Conservation (phyloP, 2,888 invertebrate genomes). For the Drosophila recens region DNA sequence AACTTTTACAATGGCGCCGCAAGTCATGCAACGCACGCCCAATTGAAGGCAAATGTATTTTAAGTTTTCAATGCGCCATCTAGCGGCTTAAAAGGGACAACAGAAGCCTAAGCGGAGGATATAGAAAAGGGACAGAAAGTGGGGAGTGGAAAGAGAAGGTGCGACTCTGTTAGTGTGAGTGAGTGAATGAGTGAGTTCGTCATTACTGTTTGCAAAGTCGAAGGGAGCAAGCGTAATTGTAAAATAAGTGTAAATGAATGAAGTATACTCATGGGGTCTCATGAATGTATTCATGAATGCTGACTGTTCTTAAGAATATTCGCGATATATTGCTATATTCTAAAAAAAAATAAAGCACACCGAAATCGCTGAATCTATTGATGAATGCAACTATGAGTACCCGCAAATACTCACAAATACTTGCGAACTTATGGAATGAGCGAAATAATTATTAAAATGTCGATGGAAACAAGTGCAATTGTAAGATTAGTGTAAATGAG, state of each 20-base stretch:
- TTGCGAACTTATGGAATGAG: too few species aligned
- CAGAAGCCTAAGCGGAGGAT: not conserved
- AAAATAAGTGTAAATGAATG: conserved; percentile 1
- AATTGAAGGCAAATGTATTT: conserved; percentile 45
- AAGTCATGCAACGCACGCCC: conserved; percentile 40
- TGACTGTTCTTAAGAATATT: not conserved
- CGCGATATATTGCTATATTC: not conserved
- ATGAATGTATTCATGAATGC: conserved; percentile 10
- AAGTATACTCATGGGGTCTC: not conserved
- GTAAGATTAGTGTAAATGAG: not conserved
- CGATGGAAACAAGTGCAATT: too few species aligned
- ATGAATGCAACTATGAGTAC: too few species aligned
- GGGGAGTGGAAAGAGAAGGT: not conserved
- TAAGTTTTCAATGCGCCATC: conserved; percentile 27
- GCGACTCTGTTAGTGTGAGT: not conserved
- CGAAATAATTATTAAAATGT: too few species aligned
- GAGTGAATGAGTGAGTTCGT: not conserved
- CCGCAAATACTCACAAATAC: too few species aligned
- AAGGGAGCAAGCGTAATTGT: not conserved
- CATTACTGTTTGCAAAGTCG: conserved; percentile 7
- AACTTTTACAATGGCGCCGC: conserved; percentile 45
- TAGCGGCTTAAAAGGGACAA: conserved; percentile 2
- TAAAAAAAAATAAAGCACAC: too few species aligned
- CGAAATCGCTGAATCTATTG: not conserved
- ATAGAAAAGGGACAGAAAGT: too few species aligned